Percentiles rank a stretch among this genome's conserved stretches.
Evolutionary conservation across 2,113 vertebrate genomes (phyloP).

Genomic region (Axis porcinus): DNA sequence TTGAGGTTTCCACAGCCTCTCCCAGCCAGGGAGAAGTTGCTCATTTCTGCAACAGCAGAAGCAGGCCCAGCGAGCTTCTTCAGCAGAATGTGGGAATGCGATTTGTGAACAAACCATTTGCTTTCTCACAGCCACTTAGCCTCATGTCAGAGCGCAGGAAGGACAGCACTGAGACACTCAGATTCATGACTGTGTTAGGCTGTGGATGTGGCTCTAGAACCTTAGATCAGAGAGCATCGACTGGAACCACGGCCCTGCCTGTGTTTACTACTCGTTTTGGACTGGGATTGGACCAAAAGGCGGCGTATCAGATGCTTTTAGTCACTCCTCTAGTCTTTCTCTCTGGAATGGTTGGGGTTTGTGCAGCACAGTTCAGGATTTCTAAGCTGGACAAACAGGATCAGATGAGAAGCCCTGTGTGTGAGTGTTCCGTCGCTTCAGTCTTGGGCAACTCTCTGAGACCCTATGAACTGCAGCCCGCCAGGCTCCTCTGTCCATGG

Average conservation of each 20-base stretch:
- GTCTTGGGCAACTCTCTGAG: neutral
- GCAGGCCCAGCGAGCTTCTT: neutral
- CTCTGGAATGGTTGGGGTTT: neutral
- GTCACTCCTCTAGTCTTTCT: neutral
- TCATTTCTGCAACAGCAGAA: slow-evolving; percentile 48
- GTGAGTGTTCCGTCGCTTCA: accelerated
- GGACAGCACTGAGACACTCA: neutral
- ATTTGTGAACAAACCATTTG: neutral
- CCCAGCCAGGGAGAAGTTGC: neutral
- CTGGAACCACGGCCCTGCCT: neutral
- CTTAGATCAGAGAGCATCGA: neutral
- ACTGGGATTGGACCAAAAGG: neutral
- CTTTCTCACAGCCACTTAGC: neutral
- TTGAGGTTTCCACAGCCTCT: slow-evolving; percentile 37
- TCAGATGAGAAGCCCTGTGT: neutral
- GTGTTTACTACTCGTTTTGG: neutral
- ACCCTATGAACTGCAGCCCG: neutral
- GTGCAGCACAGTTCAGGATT: neutral
- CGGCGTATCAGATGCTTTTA: neutral
- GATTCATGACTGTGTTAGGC: neutral
- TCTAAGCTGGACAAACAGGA: neutral
- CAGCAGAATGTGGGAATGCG: neutral
- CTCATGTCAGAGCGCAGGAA: neutral
- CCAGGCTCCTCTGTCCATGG: neutral
- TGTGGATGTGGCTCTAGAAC: neutral